These are phyloP conservation scores for Drosophila aff. DNA, from an alignment of 1,140 invertebrate species.

Conservation along the genomic window DNA sequence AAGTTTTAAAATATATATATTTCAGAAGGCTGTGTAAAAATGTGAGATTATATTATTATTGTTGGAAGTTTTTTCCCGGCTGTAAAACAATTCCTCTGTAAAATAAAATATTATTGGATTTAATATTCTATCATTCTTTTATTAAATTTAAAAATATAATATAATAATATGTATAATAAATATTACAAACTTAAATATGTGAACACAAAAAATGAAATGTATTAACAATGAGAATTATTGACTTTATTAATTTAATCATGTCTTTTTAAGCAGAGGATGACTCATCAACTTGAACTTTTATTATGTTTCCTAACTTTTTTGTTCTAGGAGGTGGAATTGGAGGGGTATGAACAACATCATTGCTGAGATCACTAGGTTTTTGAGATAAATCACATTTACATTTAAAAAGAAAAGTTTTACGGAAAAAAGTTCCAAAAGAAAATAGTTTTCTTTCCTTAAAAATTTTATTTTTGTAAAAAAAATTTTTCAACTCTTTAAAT, in stretches of 20 bases:
- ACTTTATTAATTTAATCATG: neutral
- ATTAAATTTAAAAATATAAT: too few species aligned
- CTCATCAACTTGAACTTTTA: neutral
- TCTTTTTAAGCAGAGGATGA: neutral
- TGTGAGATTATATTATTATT: too few species aligned
- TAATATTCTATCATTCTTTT: too few species aligned
- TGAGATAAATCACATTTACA: neutral
- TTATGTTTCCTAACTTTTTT: constrained; percentile 9
- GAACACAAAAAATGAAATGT: neutral
- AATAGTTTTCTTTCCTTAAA: neutral
- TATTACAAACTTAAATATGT: neutral
- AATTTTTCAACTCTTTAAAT: constrained; percentile 19
- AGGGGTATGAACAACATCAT: neutral
- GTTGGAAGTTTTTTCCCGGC: too few species aligned
- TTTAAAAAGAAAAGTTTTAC: neutral
- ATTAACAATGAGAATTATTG: neutral
- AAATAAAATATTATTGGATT: too few species aligned
- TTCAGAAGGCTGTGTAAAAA: too few species aligned
- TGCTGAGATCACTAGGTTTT: neutral
- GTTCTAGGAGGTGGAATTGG: constrained; percentile 39
- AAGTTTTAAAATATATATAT: too few species aligned
- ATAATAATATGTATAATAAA: neutral
- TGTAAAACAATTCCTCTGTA: too few species aligned
- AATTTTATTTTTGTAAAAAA: neutral
- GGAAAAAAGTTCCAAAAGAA: neutral